These are phyloP conservation scores for Capricornis sumatraensis DNA, from an alignment of 2,113 vertebrate genomes.

Conservation along the genomic window DNA sequence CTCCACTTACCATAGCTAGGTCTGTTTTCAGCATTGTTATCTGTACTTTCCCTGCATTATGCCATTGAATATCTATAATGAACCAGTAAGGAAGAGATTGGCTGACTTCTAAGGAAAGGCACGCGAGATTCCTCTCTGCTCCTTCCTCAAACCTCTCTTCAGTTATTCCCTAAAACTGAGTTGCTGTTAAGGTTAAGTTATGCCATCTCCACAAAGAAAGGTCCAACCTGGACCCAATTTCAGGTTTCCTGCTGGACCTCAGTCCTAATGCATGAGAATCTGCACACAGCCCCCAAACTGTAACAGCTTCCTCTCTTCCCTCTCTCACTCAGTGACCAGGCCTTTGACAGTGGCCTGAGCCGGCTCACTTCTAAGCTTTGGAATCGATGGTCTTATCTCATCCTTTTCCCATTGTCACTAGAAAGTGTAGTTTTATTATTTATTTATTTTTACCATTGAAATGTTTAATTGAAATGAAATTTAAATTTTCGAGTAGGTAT, in stretches of 20 bases:
- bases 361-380: background rate
- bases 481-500: background rate
- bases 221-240: background rate
- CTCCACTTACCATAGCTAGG: background rate
- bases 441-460: background rate
- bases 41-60: background rate
- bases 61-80: slow-evolving; percentile 16
- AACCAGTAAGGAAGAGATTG: background rate
- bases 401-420: background rate
- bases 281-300: no score
- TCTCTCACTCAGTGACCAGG: background rate
- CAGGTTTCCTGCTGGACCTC: background rate
- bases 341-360: background rate
- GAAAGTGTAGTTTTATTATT: background rate
- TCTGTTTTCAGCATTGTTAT: background rate
- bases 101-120: background rate
- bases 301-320: background rate
- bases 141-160: background rate
- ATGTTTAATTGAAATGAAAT: background rate
- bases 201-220: background rate
- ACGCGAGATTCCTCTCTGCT: background rate
- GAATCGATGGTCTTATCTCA: background rate
- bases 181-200: background rate
- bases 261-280: background rate
- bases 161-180: background rate